Conservation (phyloP, 2,888 invertebrate species). For the Conus canariensis region DNA sequence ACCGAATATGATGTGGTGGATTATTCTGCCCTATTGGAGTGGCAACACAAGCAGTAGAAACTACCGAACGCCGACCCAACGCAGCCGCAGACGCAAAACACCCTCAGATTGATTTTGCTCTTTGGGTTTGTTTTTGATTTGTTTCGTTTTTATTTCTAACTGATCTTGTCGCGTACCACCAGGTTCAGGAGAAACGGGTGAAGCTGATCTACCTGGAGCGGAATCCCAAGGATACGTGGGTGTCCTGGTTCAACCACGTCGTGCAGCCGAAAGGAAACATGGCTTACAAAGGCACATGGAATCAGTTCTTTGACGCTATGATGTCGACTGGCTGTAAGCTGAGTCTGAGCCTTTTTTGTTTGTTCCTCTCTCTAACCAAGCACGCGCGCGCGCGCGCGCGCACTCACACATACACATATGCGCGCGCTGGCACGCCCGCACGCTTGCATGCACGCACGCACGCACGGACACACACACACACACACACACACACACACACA, state of each 20-base stretch:
- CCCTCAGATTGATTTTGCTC: too few species aligned
- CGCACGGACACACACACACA: background rate
- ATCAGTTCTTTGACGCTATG: constrained; percentile 40
- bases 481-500: background rate
- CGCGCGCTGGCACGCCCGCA: background rate
- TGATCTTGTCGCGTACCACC: background rate
- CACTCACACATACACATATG: background rate
- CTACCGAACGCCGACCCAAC: too few species aligned
- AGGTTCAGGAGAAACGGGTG: constrained; percentile 46
- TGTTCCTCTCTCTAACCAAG: too few species aligned
- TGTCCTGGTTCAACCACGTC: constrained; percentile 46
- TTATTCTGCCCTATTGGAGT: too few species aligned
- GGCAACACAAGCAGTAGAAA: too few species aligned
- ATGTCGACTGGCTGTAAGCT: constrained; percentile 47
- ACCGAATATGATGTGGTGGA: too few species aligned
- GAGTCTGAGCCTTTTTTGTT: too few species aligned
- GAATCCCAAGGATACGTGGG: constrained; percentile 50
- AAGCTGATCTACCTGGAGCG: constrained; percentile 44
- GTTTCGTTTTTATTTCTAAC: too few species aligned
- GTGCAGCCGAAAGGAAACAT: background rate
- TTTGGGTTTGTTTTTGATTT: too few species aligned
- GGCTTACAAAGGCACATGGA: constrained; percentile 41
- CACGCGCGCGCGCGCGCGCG: too few species aligned
- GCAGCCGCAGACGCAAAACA: too few species aligned
- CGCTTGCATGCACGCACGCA: background rate